phyloP scores from a whole-genome alignment of 2,888 invertebrate species.

The Leptopilina drosophilae region DNA sequence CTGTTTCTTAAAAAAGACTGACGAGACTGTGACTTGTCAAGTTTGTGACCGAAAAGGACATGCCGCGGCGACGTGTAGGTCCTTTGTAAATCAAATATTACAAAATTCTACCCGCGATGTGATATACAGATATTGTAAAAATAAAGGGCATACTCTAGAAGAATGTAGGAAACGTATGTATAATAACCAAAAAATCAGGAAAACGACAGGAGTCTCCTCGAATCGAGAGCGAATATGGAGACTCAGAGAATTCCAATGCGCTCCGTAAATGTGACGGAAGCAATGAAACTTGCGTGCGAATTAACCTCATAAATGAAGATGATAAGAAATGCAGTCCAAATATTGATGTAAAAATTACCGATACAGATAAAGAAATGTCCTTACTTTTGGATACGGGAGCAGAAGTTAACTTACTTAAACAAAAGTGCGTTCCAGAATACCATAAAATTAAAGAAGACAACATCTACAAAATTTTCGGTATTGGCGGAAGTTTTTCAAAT shows the following conservation, averaged over 20 bases:
- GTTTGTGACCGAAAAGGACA: too few species aligned
- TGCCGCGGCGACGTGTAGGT: background rate
- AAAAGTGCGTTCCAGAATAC: background rate
- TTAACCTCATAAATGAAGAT: background rate
- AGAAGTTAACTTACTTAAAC: background rate
- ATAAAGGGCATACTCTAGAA: background rate
- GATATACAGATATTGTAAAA: constrained; percentile 22
- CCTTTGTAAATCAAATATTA: background rate
- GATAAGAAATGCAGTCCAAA: background rate
- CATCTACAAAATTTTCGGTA: background rate
- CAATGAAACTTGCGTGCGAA: background rate
- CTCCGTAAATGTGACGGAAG: background rate
- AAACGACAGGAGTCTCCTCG: constrained; percentile 24
- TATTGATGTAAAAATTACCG: background rate
- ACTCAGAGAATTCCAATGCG: background rate
- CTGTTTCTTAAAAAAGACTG: background rate
- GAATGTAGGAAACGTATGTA: constrained; percentile 7
- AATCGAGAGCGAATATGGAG: background rate
- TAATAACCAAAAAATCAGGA: background rate
- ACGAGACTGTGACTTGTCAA: background rate
- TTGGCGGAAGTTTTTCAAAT: background rate
- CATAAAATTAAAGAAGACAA: background rate
- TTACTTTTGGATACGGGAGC: background rate
- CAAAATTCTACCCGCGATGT: background rate
- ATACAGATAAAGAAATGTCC: background rate